These are phyloP conservation scores for Arbacia lixula DNA, from an alignment of 53 echinoderm and acorn worm species.

Conservation along the genomic window DNA sequence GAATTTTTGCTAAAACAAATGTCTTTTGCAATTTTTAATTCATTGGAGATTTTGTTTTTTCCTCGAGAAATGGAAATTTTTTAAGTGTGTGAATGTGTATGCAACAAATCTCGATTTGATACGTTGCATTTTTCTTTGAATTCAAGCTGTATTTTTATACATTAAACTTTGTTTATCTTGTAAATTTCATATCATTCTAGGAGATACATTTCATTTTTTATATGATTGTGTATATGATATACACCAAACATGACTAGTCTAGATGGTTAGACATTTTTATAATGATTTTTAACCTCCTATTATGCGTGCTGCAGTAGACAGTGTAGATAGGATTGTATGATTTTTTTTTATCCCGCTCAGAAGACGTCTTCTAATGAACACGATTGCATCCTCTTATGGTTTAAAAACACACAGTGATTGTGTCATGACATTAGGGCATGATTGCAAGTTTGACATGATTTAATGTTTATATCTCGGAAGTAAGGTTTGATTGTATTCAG, in stretches of 20 bases:
- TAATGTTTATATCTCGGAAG: too few species aligned
- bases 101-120: constrained; percentile 30
- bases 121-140: constrained; percentile 31
- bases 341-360: neutral
- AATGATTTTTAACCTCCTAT: constrained; percentile 10
- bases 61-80: neutral
- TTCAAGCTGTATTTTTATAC: constrained; percentile 46
- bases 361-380: too few species aligned
- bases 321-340: neutral
- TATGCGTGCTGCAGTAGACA: constrained; percentile 45
- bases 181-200: constrained; percentile 38
- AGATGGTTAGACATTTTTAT: constrained; percentile 12
- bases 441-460: too few species aligned
- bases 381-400: too few species aligned
- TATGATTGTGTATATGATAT: constrained; percentile 9
- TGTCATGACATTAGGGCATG: too few species aligned
- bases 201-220: constrained; percentile 25
- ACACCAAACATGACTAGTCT: neutral
- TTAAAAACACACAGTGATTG: too few species aligned
- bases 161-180: constrained; percentile 33
- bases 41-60: constrained; percentile 30
- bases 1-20: constrained; percentile 14
- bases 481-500: too few species aligned
- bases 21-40: constrained; percentile 13
- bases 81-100: constrained; percentile 51